phyloP scores from a whole-genome alignment of 2,113 vertebrate species.

The Tympanuchus pallidicinctus region DNA sequence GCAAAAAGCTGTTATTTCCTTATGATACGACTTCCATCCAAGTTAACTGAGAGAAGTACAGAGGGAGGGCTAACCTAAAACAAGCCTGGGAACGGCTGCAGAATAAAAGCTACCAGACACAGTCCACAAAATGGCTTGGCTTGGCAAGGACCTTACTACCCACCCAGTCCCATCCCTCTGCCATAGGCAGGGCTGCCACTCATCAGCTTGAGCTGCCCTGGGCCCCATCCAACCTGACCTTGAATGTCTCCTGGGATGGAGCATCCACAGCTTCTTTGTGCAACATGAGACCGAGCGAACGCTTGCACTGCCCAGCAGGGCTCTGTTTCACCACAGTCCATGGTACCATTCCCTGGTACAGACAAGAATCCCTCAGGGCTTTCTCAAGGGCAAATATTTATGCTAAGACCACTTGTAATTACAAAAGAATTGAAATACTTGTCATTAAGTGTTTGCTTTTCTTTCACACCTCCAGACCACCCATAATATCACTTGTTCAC shows the following conservation, averaged over 20 bases:
- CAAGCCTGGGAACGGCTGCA: not conserved
- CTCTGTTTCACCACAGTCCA: not conserved
- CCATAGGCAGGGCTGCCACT: not conserved
- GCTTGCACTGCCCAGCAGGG: rapidly evolving
- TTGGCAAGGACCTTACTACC: not conserved
- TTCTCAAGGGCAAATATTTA: not conserved
- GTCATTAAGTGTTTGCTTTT: not conserved
- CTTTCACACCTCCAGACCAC: not conserved
- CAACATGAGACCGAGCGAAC: not conserved
- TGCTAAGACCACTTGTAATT: not conserved
- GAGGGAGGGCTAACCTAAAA: not conserved
- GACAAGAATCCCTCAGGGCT: not conserved
- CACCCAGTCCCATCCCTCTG: no score
- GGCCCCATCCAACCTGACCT: not conserved
- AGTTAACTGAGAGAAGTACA: not conserved
- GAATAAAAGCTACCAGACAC: rapidly evolving
- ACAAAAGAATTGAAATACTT: not conserved
- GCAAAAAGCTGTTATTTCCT: not conserved
- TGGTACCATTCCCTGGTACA: rapidly evolving
- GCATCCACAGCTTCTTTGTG: not conserved
- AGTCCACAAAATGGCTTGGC: not conserved
- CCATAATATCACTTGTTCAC: not conserved
- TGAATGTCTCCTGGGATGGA: not conserved
- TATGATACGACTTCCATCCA: rapidly evolving
- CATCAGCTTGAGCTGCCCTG: not conserved